phyloP scores from a whole-genome alignment of 2,797 vertebrate species.

The Sciurus vulgaris region DNA sequence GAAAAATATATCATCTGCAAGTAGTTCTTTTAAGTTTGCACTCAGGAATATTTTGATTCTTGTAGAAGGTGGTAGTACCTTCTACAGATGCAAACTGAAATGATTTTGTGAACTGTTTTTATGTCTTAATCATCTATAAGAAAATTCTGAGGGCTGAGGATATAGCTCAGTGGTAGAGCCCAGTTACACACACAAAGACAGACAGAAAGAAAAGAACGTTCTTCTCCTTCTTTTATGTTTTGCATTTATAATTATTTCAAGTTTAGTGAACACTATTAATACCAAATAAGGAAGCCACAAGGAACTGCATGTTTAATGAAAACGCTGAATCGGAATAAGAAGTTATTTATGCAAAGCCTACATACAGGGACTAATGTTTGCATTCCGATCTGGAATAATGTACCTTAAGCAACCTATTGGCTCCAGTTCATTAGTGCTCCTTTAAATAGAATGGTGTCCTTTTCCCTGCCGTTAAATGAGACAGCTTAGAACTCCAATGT shows the following conservation, averaged over 20 bases:
- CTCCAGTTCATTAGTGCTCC: not conserved
- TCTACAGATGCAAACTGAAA: not conserved
- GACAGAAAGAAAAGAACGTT: too few relatives aligned
- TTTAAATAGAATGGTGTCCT: not conserved
- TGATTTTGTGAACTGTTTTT: not conserved
- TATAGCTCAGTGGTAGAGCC: not conserved
- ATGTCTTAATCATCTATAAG: not conserved
- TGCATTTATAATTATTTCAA: not conserved
- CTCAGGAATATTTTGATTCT: not conserved
- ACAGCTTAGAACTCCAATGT: not conserved
- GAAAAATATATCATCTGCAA: not conserved
- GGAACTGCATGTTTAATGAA: not conserved
- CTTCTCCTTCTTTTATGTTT: not conserved
- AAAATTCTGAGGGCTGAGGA: not conserved
- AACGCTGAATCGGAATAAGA: not conserved
- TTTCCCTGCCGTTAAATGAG: not conserved
- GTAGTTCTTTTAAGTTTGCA: not conserved
- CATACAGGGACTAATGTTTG: not conserved
- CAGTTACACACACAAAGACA: too few relatives aligned
- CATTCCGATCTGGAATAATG: slow-evolving; percentile 61
- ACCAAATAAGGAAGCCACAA: not conserved
- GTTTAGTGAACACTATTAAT: not conserved
- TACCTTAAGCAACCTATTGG: not conserved
- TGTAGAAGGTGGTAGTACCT: not conserved
- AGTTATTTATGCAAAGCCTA: not conserved